Evolutionary conservation across 2,888 invertebrate genomes (phyloP).

Genomic region (Limulus polyphemus): DNA sequence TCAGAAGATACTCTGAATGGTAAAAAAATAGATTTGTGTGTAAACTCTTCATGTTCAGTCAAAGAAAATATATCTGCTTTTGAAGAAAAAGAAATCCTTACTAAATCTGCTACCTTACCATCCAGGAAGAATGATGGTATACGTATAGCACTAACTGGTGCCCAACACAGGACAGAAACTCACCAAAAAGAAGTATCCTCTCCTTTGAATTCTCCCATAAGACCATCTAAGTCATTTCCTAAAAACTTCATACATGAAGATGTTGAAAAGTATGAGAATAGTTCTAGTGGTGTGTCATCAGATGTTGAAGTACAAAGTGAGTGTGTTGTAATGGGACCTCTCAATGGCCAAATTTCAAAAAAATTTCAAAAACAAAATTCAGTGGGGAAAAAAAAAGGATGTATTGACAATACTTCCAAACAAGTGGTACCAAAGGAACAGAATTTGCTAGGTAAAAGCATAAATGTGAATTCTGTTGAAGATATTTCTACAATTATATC

Average conservation of each 20-base stretch:
- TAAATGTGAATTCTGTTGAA: no score
- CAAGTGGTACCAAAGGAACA: neutral
- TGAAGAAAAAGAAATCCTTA: conserved; percentile 8
- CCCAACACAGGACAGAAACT: conserved; percentile 14
- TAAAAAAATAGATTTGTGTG: conserved; percentile 6
- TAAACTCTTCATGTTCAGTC: conserved; percentile 15
- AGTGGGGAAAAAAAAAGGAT: conserved; percentile 14
- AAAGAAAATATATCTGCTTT: conserved; percentile 21
- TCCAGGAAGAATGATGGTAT: conserved; percentile 20
- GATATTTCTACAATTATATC: neutral
- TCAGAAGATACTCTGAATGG: no score
- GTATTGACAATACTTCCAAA: conserved; percentile 6
- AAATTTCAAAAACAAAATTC: neutral
- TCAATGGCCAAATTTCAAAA: neutral
- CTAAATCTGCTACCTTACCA: conserved; percentile 11
- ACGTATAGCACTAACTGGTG: conserved; percentile 15
- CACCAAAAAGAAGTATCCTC: conserved; percentile 5
- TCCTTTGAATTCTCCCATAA: conserved; percentile 40
- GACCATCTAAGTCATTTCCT: conserved; percentile 74
- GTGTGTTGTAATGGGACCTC: conserved; percentile 10
- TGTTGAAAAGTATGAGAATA: conserved; percentile 53
- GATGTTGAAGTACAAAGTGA: conserved; percentile 13
- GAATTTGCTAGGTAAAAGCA: no score
- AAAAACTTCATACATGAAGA: conserved; percentile 49
- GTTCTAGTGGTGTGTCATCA: conserved; percentile 47